phyloP scores from a whole-genome alignment of 2,888 invertebrate genomes.

The Machimus atricapillus region DNA sequence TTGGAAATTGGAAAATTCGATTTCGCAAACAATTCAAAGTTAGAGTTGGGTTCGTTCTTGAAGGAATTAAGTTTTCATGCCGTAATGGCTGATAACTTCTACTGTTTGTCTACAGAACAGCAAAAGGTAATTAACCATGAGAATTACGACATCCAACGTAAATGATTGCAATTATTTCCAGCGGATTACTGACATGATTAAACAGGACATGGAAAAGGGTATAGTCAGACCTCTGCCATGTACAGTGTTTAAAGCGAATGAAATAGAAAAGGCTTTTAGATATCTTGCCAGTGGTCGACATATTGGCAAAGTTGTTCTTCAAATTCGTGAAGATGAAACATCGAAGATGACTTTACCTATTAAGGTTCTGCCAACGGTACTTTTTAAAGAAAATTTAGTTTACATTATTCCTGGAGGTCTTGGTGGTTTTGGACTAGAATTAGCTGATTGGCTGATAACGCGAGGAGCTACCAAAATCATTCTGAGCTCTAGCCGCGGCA shows the following conservation, averaged over 20 bases:
- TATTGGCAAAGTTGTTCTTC: conserved; percentile 73
- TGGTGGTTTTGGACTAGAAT: conserved; percentile 91
- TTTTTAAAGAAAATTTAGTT: conserved; percentile 54
- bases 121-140: conserved; percentile 50
- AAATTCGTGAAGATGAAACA: conserved; percentile 55
- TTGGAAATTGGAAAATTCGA: conserved; percentile 89
- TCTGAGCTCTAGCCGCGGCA: conserved; percentile 80
- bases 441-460: conserved; percentile 84
- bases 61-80: conserved; percentile 80
- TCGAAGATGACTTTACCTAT: conserved; percentile 54
- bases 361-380: conserved; percentile 53
- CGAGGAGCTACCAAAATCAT: conserved; percentile 82
- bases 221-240: conserved; percentile 73
- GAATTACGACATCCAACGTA: not conserved
- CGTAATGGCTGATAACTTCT: conserved; percentile 72
- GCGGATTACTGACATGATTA: not conserved
- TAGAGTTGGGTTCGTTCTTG: conserved; percentile 73
- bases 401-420: conserved; percentile 80
- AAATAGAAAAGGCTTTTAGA: conserved; percentile 77
- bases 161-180: not conserved
- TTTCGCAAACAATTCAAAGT: conserved; percentile 70
- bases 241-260: conserved; percentile 69
- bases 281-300: conserved; percentile 76
- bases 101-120: not conserved
- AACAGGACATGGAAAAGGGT: conserved; percentile 68